These are phyloP conservation scores for Agelas oroides DNA, from an alignment of 37 sponge, comb jelly and placozoan species.

Conservation along the genomic window DNA sequence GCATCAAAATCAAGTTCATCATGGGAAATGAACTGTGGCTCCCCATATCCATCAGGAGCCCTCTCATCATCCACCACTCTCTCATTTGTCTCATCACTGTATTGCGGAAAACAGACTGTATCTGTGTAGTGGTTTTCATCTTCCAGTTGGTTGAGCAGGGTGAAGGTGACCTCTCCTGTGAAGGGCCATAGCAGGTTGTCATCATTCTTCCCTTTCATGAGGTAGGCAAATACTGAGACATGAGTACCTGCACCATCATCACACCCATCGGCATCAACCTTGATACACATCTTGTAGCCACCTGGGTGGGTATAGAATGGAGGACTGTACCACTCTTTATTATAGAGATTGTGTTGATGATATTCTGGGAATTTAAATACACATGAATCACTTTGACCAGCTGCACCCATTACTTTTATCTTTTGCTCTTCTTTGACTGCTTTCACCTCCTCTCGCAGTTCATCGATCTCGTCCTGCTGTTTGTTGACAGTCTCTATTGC, in stretches of 20 bases:
- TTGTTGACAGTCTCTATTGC: constrained; percentile 33
- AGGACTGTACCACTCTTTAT: constrained; percentile 19
- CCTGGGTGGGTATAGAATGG: constrained; percentile 3
- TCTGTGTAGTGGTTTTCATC: constrained; percentile 1
- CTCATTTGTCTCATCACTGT: no score
- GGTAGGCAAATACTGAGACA: not conserved
- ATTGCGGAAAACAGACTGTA: not conserved
- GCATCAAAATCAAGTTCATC: no score
- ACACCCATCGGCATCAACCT: not conserved
- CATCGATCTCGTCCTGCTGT: constrained; percentile 1
- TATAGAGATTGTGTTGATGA: not conserved
- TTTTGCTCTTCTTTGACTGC: no score
- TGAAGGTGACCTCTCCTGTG: not conserved
- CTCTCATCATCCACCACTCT: no score
- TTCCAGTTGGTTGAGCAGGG: constrained; percentile 11
- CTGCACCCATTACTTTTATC: no score
- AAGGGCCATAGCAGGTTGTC: constrained; percentile 8
- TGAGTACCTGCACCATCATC: not conserved
- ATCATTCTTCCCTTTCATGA: not conserved
- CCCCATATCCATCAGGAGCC: no score
- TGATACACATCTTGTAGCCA: constrained; percentile 25
- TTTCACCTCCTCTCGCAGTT: no score
- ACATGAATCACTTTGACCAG: no score
- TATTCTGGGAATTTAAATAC: not conserved
- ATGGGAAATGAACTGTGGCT: no score